phyloP scores from a whole-genome alignment of 2,113 vertebrate genomes.

The Bucco capensis region DNA sequence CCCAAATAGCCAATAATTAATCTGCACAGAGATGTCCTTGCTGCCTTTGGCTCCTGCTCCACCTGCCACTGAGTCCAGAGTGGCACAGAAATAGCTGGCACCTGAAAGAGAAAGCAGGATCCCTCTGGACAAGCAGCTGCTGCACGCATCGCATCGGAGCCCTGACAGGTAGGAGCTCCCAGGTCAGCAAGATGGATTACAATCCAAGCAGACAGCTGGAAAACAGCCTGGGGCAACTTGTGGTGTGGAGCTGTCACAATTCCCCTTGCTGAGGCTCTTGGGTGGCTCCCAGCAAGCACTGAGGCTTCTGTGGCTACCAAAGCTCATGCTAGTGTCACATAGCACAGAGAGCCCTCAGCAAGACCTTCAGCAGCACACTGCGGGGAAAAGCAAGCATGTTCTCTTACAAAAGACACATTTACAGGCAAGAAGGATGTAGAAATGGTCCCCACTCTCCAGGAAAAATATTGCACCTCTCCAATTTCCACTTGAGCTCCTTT shows the following conservation, averaged over 20 bases:
- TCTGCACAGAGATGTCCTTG: neutral
- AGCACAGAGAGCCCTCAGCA: neutral
- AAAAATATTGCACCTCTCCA: neutral
- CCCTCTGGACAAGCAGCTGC: constrained; percentile 18
- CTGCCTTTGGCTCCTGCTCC: neutral
- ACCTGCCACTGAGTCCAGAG: neutral
- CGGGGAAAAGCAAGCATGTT: neutral
- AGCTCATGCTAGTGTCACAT: neutral
- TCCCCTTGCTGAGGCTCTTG: neutral
- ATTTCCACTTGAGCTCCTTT: neutral
- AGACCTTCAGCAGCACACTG: neutral
- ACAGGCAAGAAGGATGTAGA: neutral
- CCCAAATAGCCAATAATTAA: neutral
- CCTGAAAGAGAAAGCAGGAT: neutral
- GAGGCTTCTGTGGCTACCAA: neutral
- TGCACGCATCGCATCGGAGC: neutral
- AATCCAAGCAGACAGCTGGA: constrained; percentile 24
- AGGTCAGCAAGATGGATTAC: neutral
- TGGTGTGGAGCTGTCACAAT: neutral
- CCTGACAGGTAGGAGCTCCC: neutral
- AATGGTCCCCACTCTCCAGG: neutral
- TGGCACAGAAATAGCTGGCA: neutral
- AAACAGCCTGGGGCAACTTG: neutral
- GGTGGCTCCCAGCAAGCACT: neutral
- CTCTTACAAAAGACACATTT: neutral